Conservation (phyloP, 2,888 invertebrate genomes). For the Nebria salina region DNA sequence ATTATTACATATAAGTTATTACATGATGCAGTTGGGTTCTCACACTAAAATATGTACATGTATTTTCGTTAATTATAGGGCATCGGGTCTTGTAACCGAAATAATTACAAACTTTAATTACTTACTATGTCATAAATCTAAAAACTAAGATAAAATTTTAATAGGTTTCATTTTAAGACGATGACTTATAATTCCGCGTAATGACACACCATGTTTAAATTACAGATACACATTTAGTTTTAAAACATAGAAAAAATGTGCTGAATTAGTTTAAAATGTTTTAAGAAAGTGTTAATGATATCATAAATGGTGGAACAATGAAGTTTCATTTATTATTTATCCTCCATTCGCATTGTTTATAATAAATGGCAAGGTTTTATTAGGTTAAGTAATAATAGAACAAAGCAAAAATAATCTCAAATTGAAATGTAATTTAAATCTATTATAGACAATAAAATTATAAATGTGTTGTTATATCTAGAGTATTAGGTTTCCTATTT, state of each 20-base stretch:
- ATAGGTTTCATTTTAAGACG: neutral
- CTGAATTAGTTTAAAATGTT: neutral
- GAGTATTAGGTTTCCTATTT: neutral
- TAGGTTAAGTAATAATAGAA: too few species aligned
- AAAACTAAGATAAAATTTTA: neutral
- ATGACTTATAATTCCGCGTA: neutral
- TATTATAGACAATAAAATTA: neutral
- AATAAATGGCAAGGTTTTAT: neutral
- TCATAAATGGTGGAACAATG: neutral
- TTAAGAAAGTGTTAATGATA: neutral
- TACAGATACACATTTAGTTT: neutral
- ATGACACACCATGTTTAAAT: neutral
- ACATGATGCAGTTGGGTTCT: neutral
- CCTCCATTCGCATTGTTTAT: neutral
- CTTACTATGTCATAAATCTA: neutral
- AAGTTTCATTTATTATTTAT: too few species aligned
- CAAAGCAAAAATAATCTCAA: too few species aligned
- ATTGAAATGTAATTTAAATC: too few species aligned
- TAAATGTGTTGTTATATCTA: neutral
- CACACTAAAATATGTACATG: slow-evolving; percentile 8
- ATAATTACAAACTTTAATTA: slow-evolving; percentile 6
- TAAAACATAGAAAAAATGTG: neutral
- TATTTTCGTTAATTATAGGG: slow-evolving; percentile 13
- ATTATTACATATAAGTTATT: neutral
- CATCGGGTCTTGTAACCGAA: slow-evolving; percentile 4